Evolutionary conservation across 2,888 invertebrate genomes (phyloP), one percentile per base, ranked within the genome.

Genomic region (Pomacea canaliculata): DNA sequence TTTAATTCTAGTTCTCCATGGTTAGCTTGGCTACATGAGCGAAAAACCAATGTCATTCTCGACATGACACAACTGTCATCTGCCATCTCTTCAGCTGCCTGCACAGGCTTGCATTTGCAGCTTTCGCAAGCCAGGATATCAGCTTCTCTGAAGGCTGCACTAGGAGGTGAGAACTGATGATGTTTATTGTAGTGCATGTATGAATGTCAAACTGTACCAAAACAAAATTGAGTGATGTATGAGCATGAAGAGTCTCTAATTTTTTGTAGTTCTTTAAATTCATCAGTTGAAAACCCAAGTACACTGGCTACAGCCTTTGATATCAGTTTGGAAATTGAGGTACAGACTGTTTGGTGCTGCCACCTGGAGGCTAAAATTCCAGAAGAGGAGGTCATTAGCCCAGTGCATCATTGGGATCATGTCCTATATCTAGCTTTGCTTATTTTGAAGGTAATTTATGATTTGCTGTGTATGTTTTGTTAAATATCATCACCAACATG

Each of bases 371-470:
- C 83, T 51, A 80, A 82, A 51, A 82, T 85, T 10, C 70, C 85
- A 1, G 63, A 81, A 10, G 78, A 83, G 19, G 79, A 83, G 59
- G 77, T 85, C 16, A 76, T 73, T 60, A 81, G 80, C n/a, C 82
- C 83, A 49, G 81, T 82, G 68, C 89, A 89, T 78, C 84, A 81
- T 80, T 89, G 89, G 88, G 86, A 88, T 70, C 86, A 87, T 68
- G 81, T 87, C 8, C 59, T 88, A 27, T 88, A 89, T 78, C 78
- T 87, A 56, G 87, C 84, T 37, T 84, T 85, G n/a, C 77, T 88
- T 27, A 84, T 86, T 69, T 67, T 87, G 16, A 87, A 88, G 84
- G 89, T 89, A 75, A 77, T 74, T 13, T 5, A 62, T 12, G 49
- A 16, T n/a, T 7, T 13, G 51, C 2, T 56, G 12, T 66, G 19